Evolutionary conservation across 2,797 vertebrate genomes (phyloP).

Genomic region (Forpus xanthops): DNA sequence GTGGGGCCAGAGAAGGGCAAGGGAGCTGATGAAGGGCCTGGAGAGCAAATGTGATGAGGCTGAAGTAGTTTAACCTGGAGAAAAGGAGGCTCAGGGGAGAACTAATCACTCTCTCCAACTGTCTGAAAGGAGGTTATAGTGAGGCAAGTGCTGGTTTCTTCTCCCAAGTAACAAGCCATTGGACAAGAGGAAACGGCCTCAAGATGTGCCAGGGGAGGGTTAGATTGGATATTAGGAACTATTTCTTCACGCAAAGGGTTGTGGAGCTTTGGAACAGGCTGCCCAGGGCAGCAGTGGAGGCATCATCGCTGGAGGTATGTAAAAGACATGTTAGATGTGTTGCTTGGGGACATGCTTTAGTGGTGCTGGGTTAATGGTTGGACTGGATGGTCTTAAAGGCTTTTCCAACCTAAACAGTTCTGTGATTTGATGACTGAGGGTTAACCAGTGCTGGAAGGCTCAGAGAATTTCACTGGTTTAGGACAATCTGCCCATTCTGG

Average conservation of each 20-base stretch:
- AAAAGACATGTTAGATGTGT: not conserved
- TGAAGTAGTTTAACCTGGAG: not conserved
- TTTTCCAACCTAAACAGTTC: not conserved
- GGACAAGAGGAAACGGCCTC: not conserved
- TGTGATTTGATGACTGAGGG: not conserved
- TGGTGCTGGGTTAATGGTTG: not conserved
- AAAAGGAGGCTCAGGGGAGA: not conserved
- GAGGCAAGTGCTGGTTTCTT: fast-evolving
- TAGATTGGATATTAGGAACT: not conserved
- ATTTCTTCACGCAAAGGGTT: not conserved
- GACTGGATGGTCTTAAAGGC: not conserved
- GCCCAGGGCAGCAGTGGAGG: not conserved
- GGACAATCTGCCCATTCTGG: not conserved
- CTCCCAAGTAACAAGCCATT: not conserved
- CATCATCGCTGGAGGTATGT: not conserved
- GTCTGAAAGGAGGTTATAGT: not conserved
- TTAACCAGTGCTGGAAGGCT: not conserved
- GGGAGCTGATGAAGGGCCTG: not conserved
- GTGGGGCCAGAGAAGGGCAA: not conserved
- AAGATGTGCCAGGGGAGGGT: not conserved
- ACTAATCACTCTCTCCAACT: not conserved
- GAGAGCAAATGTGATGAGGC: not conserved
- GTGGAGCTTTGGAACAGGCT: not conserved
- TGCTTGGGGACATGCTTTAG: not conserved
- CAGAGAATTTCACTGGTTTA: not conserved